A percentile compares a stretch with the other conserved stretches of the same genome.
phyloP scores from a whole-genome alignment of 2,113 vertebrate genomes.

The Axis porcinus region DNA sequence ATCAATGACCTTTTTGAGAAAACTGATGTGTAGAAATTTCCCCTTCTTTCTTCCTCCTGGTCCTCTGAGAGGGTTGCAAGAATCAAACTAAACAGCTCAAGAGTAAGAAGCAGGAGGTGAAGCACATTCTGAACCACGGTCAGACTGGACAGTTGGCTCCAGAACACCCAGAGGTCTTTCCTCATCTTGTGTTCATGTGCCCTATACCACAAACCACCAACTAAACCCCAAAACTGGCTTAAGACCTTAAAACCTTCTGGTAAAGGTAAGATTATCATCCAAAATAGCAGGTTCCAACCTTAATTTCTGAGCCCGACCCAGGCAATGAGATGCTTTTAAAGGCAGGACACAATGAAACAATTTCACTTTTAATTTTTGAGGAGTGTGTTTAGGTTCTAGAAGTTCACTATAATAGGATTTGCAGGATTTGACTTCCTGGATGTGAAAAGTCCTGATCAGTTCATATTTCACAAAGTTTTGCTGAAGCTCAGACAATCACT shows the following conservation, averaged over 20 bases:
- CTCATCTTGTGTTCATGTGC: background rate
- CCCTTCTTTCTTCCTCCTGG: background rate
- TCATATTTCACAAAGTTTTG: background rate
- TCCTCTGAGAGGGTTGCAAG: background rate
- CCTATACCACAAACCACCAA: background rate
- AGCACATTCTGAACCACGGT: background rate
- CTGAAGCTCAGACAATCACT: background rate
- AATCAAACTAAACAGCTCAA: background rate
- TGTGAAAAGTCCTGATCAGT: background rate
- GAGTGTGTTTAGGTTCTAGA: background rate
- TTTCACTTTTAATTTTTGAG: conserved; percentile 8
- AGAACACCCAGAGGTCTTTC: background rate
- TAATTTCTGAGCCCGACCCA: background rate
- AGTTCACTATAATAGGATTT: background rate
- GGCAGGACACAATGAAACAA: background rate
- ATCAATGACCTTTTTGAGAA: background rate
- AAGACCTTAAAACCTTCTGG: background rate
- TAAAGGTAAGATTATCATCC: background rate
- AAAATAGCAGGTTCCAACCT: background rate
- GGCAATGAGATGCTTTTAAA: background rate
- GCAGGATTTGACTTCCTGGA: background rate
- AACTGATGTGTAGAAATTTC: background rate
- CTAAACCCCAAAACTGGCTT: background rate
- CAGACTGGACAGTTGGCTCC: background rate
- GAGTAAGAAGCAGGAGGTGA: background rate